Conservation (phyloP, 2,797 vertebrate species). For the Peromyscus eremicus region DNA sequence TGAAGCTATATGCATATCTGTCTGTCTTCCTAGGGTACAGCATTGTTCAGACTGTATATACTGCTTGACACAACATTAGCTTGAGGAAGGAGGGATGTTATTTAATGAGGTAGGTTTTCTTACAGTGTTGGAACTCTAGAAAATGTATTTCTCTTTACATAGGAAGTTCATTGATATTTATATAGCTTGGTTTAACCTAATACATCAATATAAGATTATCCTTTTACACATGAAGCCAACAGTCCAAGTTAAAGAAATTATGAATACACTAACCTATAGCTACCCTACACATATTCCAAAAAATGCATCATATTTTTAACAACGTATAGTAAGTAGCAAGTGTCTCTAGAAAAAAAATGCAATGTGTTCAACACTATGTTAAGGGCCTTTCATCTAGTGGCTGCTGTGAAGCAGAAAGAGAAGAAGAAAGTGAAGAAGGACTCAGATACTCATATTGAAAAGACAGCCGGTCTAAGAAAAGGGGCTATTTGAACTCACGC, state of each 20-base stretch:
- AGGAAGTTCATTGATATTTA: background rate
- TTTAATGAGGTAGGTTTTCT: background rate
- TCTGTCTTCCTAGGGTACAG: background rate
- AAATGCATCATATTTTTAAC: constrained; percentile 36
- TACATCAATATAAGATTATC: background rate
- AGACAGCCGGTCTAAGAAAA: background rate
- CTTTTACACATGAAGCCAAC: background rate
- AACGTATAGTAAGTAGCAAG: background rate
- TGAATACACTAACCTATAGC: background rate
- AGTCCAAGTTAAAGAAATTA: background rate
- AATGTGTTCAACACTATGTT: background rate
- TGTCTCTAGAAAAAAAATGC: background rate
- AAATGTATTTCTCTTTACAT: background rate
- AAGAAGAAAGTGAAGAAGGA: background rate
- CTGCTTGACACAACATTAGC: background rate
- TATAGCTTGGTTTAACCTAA: background rate
- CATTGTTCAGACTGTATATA: background rate
- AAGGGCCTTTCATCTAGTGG: background rate
- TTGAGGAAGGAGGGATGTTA: background rate
- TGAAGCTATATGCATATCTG: fast-evolving
- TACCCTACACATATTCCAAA: background rate
- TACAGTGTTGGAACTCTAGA: background rate
- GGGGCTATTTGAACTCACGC: background rate
- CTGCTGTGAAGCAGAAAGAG: background rate
- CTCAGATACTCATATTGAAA: background rate